Percentiles rank a stretch among this genome's conserved stretches.
These are phyloP conservation scores for Desoria tigrina DNA, from an alignment of 2,888 invertebrate genomes.

Conservation along the genomic window DNA sequence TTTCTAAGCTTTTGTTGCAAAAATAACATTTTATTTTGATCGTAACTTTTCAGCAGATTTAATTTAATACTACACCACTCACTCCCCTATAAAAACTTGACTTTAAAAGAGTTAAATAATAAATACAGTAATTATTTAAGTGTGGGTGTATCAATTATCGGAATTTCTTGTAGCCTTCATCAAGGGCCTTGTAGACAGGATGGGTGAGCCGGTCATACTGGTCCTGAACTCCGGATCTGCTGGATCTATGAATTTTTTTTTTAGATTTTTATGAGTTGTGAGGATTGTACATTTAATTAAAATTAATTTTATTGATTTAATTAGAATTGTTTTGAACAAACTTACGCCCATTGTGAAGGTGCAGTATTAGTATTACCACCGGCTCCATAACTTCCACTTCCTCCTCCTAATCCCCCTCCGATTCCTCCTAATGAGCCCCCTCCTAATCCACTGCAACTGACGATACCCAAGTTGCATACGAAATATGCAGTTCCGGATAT, in stretches of 20 bases:
- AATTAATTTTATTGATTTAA: neutral
- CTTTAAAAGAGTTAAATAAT: too few species aligned
- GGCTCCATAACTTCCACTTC: constrained; percentile 8
- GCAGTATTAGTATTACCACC: constrained; percentile 17
- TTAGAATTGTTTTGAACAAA: neutral
- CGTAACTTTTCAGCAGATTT: too few species aligned
- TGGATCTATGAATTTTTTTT: constrained; percentile 10
- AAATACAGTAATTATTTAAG: too few species aligned
- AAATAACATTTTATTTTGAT: too few species aligned
- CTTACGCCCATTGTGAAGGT: neutral
- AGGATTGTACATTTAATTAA: neutral
- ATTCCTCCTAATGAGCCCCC: constrained; percentile 13
- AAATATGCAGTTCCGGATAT: constrained; percentile 41
- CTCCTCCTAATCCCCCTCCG: constrained; percentile 6
- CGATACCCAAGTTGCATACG: constrained; percentile 37
- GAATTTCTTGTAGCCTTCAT: constrained; percentile 37
- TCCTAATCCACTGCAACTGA: constrained; percentile 27
- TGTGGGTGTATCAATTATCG: constrained; percentile 8
- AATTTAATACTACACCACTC: too few species aligned
- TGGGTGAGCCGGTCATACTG: constrained; percentile 27
- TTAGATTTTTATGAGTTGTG: too few species aligned
- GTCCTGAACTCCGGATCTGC: constrained; percentile 2
- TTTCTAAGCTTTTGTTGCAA: too few species aligned
- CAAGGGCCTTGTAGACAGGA: constrained; percentile 35
- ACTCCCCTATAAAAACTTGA: too few species aligned